A percentile compares a stretch with the other conserved stretches of the same genome.
These are phyloP conservation scores for Heteromyza rotundicornis DNA, from an alignment of 2,888 invertebrate species.

Conservation along the genomic window DNA sequence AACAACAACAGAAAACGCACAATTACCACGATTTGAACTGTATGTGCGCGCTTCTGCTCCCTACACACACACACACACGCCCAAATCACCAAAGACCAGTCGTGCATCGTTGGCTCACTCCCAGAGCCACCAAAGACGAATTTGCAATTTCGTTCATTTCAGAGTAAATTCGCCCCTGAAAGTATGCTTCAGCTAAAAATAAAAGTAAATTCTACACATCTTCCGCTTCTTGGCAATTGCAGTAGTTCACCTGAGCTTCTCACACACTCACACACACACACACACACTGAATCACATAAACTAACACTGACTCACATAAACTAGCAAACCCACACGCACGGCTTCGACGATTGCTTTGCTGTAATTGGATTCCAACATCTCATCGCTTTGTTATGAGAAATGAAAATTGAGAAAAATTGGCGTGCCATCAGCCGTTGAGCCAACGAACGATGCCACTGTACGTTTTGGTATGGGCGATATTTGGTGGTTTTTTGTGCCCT, in stretches of 20 bases:
- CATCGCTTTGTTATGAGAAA: slow-evolving; percentile 36
- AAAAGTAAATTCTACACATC: not conserved
- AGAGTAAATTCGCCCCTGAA: no score
- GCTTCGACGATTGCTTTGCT: slow-evolving; percentile 26
- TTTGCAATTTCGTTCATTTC: slow-evolving; percentile 10
- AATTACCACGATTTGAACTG: slow-evolving; percentile 54
- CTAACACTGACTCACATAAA: not conserved
- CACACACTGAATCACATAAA: slow-evolving; percentile 19
- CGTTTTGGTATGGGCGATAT: not conserved
- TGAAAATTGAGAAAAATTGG: slow-evolving; percentile 56
- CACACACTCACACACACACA: slow-evolving; percentile 9
- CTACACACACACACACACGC: slow-evolving; percentile 18
- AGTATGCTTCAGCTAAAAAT: slow-evolving; percentile 8
- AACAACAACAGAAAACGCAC: slow-evolving; percentile 37
- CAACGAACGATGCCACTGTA: not conserved
- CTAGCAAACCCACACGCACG: not conserved
- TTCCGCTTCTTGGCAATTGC: slow-evolving; percentile 16
- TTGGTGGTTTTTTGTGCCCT: slow-evolving; percentile 36
- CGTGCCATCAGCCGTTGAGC: not conserved
- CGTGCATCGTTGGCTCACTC: slow-evolving; percentile 35
- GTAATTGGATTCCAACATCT: slow-evolving; percentile 51
- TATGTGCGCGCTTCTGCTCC: no score
- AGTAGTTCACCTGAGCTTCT: slow-evolving; percentile 3
- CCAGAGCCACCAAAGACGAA: not conserved
- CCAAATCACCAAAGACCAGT: slow-evolving; percentile 52